A percentile compares a stretch with the other conserved stretches of the same genome.
Evolutionary conservation across 35 echinoderm and acorn worm species (phyloP).

Genomic region (Heliocidaris tuberculata): DNA sequence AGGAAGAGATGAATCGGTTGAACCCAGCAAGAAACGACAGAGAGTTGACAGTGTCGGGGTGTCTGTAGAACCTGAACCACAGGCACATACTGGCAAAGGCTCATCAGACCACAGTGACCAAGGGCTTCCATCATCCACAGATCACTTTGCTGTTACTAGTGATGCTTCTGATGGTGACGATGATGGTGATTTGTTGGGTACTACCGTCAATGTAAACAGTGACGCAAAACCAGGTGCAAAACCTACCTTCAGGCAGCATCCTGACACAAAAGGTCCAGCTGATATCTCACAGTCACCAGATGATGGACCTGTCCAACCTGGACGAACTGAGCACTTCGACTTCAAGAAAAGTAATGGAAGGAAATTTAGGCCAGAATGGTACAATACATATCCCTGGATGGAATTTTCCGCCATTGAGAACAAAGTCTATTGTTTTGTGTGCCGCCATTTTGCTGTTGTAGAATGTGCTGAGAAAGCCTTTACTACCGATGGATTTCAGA

Average conservation of each 20-base stretch:
- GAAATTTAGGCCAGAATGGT: slow-evolving; percentile 44
- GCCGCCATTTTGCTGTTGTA: slow-evolving; percentile 46
- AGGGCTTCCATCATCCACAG: too few species aligned
- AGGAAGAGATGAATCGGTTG: slow-evolving; percentile 50
- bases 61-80: too few species aligned
- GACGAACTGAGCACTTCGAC: slow-evolving; percentile 32
- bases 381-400: slow-evolving; percentile 48
- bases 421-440: slow-evolving; percentile 59
- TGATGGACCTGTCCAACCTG: slow-evolving; percentile 44
- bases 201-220: too few species aligned
- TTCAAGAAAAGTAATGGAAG: slow-evolving; percentile 44
- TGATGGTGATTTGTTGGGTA: too few species aligned
- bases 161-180: too few species aligned
- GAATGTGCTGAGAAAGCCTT: not conserved
- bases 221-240: too few species aligned
- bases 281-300: slow-evolving; percentile 43
- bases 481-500: slow-evolving; percentile 16
- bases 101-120: too few species aligned
- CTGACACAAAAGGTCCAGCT: not conserved
- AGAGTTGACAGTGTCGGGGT: slow-evolving; percentile 23
- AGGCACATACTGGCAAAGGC: too few species aligned
- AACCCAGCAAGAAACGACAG: slow-evolving; percentile 51
- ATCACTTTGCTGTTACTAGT: too few species aligned
- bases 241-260: too few species aligned
- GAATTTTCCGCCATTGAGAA: slow-evolving; percentile 49